Evolutionary conservation across 1,140 invertebrate genomes (phyloP).

Genomic region (Trichogramma pretiosum): DNA sequence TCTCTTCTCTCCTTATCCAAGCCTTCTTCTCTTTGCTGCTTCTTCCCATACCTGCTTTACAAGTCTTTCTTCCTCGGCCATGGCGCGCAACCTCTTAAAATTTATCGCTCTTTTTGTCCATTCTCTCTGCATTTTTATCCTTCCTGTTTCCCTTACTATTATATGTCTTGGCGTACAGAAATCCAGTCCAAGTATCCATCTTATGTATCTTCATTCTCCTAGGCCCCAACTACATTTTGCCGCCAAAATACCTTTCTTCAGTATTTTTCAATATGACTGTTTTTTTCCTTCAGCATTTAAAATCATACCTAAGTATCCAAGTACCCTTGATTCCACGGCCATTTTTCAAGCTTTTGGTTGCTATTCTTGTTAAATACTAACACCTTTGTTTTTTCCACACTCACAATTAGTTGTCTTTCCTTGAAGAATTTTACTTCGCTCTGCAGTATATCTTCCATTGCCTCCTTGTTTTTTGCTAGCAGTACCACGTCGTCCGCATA

Average conservation of each 20-base stretch:
- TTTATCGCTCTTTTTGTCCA: too few relatives aligned
- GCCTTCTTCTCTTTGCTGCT: too few relatives aligned
- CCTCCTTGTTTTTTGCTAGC: conserved; percentile 6
- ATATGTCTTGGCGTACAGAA: conserved; percentile 16
- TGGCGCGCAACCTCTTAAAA: too few relatives aligned
- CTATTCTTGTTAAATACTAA: conserved; percentile 3
- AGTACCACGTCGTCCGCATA: conserved; percentile 13
- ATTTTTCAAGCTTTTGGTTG: conserved; percentile 6
- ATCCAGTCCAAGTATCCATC: conserved; percentile 16
- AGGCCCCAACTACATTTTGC: conserved; percentile 11
- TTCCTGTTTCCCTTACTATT: conserved; percentile 5
- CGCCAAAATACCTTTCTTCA: conserved; percentile 8
- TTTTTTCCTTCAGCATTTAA: conserved; percentile 5
- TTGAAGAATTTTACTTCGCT: conserved; percentile 8
- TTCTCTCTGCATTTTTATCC: too few relatives aligned
- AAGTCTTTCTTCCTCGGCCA: too few relatives aligned
- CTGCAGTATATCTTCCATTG: conserved; percentile 5
- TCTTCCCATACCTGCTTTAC: too few relatives aligned
- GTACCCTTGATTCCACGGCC: not conserved
- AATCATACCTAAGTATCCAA: conserved; percentile 13
- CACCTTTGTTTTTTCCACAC: conserved; percentile 11
- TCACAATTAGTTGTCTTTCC: conserved; percentile 6
- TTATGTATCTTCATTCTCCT: conserved; percentile 10
- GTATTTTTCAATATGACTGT: conserved; percentile 4
- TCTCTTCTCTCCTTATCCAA: too few relatives aligned